These are phyloP conservation scores for Pempheris klunzingeri DNA, from an alignment of 2,797 vertebrate species.

Conservation along the genomic window DNA sequence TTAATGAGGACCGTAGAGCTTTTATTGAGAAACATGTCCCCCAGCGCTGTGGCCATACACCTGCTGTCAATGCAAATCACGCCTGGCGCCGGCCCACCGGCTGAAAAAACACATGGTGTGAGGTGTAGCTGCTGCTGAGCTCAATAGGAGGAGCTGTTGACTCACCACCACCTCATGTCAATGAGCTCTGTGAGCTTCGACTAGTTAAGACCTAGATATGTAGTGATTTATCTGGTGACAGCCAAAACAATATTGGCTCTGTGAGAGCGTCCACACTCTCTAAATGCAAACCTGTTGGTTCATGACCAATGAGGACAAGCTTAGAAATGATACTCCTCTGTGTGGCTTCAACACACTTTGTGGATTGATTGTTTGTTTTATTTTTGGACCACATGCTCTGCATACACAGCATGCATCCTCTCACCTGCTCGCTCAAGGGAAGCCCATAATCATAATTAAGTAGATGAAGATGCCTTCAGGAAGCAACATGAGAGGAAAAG, in stretches of 20 bases:
- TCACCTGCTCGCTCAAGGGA: conserved; percentile 67
- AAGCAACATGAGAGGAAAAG: conserved; percentile 64
- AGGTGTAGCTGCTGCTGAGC: conserved; percentile 50
- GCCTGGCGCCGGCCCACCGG: conserved; percentile 14
- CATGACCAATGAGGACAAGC: conserved; percentile 15
- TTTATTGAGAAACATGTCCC: conserved; percentile 58
- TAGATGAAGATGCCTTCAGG: conserved; percentile 60
- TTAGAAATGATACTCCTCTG: conserved; percentile 1
- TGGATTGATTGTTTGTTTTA: conserved; percentile 30
- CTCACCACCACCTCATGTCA: conserved; percentile 52
- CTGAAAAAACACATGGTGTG: background rate
- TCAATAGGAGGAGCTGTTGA: conserved; percentile 83
- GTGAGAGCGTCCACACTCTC: conserved; percentile 41
- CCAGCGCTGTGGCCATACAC: conserved; percentile 41
- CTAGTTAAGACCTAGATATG: conserved; percentile 8
- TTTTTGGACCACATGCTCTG: conserved; percentile 17
- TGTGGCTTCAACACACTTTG: conserved; percentile 48
- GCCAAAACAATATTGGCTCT: conserved; percentile 34
- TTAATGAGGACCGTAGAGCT: conserved; percentile 59
- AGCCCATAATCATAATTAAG: conserved; percentile 68
- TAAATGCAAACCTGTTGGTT: conserved; percentile 22
- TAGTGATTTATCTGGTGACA: conserved; percentile 30
- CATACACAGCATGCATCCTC: conserved; percentile 37
- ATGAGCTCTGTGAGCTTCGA: conserved; percentile 1
- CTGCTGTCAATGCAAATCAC: conserved; percentile 56